These are phyloP conservation scores for Smutsia temminckii DNA, from an alignment of 2,797 vertebrate species.

Conservation along the genomic window DNA sequence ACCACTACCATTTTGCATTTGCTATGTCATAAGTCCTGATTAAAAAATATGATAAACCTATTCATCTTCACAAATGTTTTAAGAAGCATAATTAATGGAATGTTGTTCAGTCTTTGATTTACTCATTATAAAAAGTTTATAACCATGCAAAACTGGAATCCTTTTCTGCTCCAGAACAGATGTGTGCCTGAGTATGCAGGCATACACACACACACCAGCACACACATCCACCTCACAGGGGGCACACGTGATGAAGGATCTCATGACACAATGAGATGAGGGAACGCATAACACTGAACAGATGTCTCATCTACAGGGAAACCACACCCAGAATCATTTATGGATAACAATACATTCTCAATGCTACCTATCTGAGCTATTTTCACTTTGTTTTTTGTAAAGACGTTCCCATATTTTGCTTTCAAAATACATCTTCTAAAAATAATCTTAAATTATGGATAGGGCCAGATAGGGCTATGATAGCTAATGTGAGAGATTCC, in stretches of 20 bases:
- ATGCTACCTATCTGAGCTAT: not conserved
- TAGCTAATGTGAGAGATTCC: not conserved
- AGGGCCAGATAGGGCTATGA: not conserved
- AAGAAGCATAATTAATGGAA: not conserved
- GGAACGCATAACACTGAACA: not conserved
- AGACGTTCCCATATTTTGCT: not conserved
- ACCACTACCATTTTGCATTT: not conserved
- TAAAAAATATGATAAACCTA: not conserved
- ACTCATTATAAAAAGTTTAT: not conserved
- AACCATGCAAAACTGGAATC: not conserved
- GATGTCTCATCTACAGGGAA: not conserved
- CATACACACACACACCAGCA: not conserved
- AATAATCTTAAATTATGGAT: not conserved
- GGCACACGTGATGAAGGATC: not conserved
- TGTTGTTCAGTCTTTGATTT: not conserved
- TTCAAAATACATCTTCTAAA: not conserved
- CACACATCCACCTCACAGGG: not conserved
- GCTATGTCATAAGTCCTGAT: not conserved
- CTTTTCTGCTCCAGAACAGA: not conserved
- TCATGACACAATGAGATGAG: rapidly evolving
- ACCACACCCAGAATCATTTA: not conserved
- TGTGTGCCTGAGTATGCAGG: rapidly evolving
- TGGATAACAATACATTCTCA: not conserved
- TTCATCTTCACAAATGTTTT: not conserved
- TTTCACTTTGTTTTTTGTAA: not conserved